Evolutionary conservation across 2,113 vertebrate species (phyloP).

Genomic region (Catharus bicknelli): DNA sequence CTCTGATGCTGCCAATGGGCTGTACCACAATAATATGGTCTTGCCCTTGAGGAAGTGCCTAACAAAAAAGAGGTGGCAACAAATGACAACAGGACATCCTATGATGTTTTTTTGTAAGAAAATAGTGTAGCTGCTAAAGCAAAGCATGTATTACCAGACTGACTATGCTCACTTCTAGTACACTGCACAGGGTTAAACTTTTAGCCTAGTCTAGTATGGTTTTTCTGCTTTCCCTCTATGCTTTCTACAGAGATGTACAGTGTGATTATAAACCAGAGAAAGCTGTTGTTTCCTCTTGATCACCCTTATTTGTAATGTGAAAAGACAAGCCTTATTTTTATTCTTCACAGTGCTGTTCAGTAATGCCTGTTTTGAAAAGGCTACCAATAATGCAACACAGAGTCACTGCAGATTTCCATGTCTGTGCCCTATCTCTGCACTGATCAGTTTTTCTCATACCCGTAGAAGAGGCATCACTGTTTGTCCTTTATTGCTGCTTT

Average conservation of each 20-base stretch:
- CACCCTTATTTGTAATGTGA: neutral
- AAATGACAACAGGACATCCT: neutral
- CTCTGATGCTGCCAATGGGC: neutral
- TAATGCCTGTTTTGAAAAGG: neutral
- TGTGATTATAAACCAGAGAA: neutral
- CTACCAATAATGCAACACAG: neutral
- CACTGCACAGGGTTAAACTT: conserved; percentile 1
- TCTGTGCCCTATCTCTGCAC: neutral
- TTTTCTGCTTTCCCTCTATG: neutral
- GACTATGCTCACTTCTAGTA: neutral
- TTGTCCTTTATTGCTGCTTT: neutral
- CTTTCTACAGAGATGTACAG: neutral
- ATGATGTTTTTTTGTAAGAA: neutral
- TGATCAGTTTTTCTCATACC: neutral
- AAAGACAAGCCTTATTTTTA: conserved; percentile 12
- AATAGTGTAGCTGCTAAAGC: neutral
- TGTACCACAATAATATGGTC: neutral
- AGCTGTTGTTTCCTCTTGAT: neutral
- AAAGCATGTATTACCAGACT: neutral
- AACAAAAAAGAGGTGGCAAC: neutral
- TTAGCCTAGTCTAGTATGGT: rapidly evolving
- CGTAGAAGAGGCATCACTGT: neutral
- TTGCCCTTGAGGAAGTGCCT: neutral
- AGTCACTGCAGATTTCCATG: neutral
- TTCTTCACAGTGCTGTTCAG: neutral